Percentiles rank a stretch among this genome's conserved stretches.
These are phyloP conservation scores for Globodera ellingtonae DNA, from an alignment of 1,140 invertebrate species.

Conservation along the genomic window DNA sequence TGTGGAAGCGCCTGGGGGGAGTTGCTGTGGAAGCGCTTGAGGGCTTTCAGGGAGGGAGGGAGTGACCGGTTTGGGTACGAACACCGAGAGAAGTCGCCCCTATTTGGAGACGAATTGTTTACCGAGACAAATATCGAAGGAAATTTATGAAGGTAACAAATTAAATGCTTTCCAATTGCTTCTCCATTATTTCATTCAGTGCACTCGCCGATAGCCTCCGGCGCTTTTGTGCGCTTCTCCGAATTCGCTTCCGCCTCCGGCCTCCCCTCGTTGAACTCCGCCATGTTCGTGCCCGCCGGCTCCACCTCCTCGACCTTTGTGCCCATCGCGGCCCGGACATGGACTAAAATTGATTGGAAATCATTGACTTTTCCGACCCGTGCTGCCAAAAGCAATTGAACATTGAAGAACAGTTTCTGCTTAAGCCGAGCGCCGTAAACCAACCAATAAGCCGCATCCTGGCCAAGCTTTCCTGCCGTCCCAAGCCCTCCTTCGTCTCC, in stretches of 20 bases:
- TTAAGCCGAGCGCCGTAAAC: background rate
- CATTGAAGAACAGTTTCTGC: too few relatives aligned
- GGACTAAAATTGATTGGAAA: background rate
- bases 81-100: too few relatives aligned
- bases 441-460: slow-evolving; percentile 5
- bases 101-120: too few relatives aligned
- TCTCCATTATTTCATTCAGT: background rate
- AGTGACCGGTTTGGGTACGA: too few relatives aligned
- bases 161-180: background rate
- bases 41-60: too few relatives aligned
- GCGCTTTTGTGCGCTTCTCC: background rate
- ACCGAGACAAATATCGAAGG: too few relatives aligned
- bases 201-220: background rate
- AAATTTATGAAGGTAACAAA: too few relatives aligned
- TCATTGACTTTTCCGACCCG: background rate
- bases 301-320: background rate
- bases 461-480: slow-evolving; percentile 5
- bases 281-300: background rate
- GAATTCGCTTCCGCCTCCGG: background rate
- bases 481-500: slow-evolving; percentile 24
- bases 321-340: slow-evolving; percentile 1
- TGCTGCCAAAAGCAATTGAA: background rate
- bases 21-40: too few relatives aligned
- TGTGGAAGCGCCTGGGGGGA: too few relatives aligned
- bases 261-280: background rate